These are phyloP conservation scores for Aulostomus chinensis DNA, from an alignment of 2,797 vertebrate species.

Conservation along the genomic window DNA sequence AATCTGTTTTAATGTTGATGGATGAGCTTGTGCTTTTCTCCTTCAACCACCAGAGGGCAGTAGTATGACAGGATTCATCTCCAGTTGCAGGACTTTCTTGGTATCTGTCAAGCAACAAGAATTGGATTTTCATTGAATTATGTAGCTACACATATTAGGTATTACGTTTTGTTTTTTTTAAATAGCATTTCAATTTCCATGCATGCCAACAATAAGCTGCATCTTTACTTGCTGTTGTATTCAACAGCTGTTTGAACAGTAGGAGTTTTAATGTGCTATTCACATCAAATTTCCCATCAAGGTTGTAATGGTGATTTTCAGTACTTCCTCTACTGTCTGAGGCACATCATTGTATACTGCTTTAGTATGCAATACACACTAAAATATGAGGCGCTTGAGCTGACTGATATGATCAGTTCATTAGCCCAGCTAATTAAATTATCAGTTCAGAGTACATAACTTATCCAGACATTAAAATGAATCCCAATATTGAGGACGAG, in stretches of 20 bases:
- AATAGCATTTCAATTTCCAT: too few relatives aligned
- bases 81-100: too few relatives aligned
- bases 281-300: slow-evolving; percentile 18
- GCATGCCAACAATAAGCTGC: too few relatives aligned
- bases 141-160: too few relatives aligned
- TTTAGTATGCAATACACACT: slow-evolving; percentile 12
- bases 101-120: too few relatives aligned
- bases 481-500: background rate
- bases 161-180: too few relatives aligned
- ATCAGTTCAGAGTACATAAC: background rate
- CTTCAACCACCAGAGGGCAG: too few relatives aligned
- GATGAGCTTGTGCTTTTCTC: too few relatives aligned
- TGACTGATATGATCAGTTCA: slow-evolving; percentile 5
- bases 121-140: too few relatives aligned
- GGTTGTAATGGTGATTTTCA: slow-evolving; percentile 34
- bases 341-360: slow-evolving; percentile 10
- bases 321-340: slow-evolving; percentile 26
- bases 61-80: too few relatives aligned
- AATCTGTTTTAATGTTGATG: too few relatives aligned
- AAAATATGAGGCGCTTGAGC: background rate
- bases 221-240: too few relatives aligned
- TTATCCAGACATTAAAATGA: background rate
- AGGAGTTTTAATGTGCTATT: slow-evolving; percentile 34
- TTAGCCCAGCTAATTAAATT: slow-evolving; percentile 2
- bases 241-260: slow-evolving; percentile 6